Base-by-base conservation (phyloP, 2,797 vertebrate species). In the Syndactyla subalaris region DNA sequence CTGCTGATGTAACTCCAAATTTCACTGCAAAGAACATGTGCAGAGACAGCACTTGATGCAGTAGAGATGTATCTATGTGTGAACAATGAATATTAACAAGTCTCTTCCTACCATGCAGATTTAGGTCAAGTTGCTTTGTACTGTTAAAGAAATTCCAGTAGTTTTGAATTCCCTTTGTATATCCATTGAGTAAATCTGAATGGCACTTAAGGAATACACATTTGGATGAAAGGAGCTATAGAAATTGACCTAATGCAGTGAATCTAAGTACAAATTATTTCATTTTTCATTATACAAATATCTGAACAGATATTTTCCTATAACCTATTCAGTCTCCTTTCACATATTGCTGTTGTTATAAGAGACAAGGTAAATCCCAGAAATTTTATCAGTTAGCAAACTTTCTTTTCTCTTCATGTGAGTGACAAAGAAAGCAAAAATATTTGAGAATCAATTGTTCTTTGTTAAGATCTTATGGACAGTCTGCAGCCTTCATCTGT, bases 381-480 rank as follows among this genome's bases (percentile, higher is more conserved):
- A 67, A 73, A 91, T 76, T 94, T 94, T 62, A 58, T 91, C 66
- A 71, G 59, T 75, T 89, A 58, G 49, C 22, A 46, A 76, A 84
- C 65, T 80, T 91, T 57, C n/a, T 92, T 88, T 93, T 90, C 49
- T 72, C 17, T 67, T 87, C 27, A 12, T 74, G 39, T 76, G 62
- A 68, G 45, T 79, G 67, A 75, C 58, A 92, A 91, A 88, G 52
- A 82, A 92, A 94, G 89, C 83, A 93, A 82, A 95, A 76, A 83
- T 48, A 68, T 46, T 82, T 88, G 57, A 91, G n/a, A 89, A 94
- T 92, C 94, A 96, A 72, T 81, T 88, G 21, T 52, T 59, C 72
- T 88, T 89, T 92, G 57, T 58, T 85, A 80, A 95, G 67, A 74
- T 80, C 49, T 94, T 96, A 59, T 72, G 84, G 92, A 95, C 34